Evolutionary conservation across 2,113 vertebrate species (phyloP).

Genomic region (Percopsis transmontana): DNA sequence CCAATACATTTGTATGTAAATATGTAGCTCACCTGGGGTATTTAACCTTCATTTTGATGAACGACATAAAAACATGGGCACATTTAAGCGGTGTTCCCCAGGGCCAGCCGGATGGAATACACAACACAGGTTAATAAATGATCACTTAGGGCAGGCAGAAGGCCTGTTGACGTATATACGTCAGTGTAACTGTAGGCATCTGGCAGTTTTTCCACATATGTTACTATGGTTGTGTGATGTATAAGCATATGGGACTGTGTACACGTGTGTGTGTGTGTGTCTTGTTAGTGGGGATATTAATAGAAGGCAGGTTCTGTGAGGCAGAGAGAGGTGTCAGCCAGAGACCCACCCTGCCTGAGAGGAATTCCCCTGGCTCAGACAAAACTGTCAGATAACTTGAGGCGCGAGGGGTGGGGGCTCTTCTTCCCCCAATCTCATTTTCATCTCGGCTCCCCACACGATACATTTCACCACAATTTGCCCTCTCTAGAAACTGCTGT

Average conservation of each 20-base stretch:
- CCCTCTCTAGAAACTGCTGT: constrained; percentile 26
- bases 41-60: constrained; percentile 47
- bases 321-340: constrained; percentile 56
- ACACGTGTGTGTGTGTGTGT: constrained; percentile 19
- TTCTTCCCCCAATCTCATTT: constrained; percentile 1
- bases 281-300: constrained; percentile 64
- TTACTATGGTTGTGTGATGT: constrained; percentile 15
- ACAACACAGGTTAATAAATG: constrained; percentile 14
- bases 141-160: constrained; percentile 21
- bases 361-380: constrained; percentile 59
- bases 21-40: constrained; percentile 4
- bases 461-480: constrained; percentile 32
- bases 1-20: constrained; percentile 1
- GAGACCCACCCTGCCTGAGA: constrained; percentile 48
- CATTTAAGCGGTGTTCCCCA: constrained; percentile 1
- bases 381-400: constrained; percentile 68
- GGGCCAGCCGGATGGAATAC: constrained; percentile 12
- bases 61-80: constrained; percentile 6
- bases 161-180: constrained; percentile 5
- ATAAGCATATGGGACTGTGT: constrained; percentile 10
- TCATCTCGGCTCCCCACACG: constrained; percentile 25
- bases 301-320: constrained; percentile 54
- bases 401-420: constrained; percentile 46
- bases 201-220: neutral
- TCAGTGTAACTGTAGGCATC: neutral